phyloP scores from a whole-genome alignment of 2,888 invertebrate genomes.

The Rapana venosa region DNA sequence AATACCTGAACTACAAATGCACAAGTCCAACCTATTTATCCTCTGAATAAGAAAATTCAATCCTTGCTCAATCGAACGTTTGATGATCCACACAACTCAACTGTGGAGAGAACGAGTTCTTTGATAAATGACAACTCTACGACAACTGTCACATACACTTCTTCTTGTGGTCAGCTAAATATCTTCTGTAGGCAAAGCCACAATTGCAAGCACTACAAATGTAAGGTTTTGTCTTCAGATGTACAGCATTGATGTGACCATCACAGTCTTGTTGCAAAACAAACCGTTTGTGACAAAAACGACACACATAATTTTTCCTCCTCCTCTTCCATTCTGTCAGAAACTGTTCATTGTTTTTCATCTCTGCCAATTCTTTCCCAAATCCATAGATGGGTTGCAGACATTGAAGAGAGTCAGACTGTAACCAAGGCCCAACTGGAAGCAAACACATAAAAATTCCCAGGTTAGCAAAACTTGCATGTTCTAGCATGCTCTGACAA shows the following conservation, averaged over 20 bases:
- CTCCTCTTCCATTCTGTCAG: constrained; percentile 36
- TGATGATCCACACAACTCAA: neutral
- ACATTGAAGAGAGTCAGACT: constrained; percentile 17
- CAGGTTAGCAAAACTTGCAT: neutral
- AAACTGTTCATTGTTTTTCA: constrained; percentile 18
- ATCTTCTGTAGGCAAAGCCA: constrained; percentile 48
- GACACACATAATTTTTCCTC: constrained; percentile 44
- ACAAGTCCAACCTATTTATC: too few relatives aligned
- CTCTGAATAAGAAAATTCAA: too few relatives aligned
- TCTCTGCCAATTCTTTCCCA: neutral
- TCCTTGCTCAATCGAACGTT: neutral
- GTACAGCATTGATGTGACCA: constrained; percentile 50
- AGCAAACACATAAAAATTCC: constrained; percentile 33
- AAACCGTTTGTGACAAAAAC: constrained; percentile 48
- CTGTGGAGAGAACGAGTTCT: too few relatives aligned
- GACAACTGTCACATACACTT: neutral
- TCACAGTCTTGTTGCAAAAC: constrained; percentile 47
- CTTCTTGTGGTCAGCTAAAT: constrained; percentile 27
- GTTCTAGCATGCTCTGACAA: neutral
- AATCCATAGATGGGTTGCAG: neutral
- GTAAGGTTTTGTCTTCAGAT: constrained; percentile 49
- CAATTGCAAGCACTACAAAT: constrained; percentile 42
- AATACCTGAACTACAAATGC: too few relatives aligned
- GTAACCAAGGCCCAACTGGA: constrained; percentile 33
- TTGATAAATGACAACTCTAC: too few relatives aligned